Conservation (phyloP, 1,140 invertebrate genomes). For the Habropoda laboriosa region DNA sequence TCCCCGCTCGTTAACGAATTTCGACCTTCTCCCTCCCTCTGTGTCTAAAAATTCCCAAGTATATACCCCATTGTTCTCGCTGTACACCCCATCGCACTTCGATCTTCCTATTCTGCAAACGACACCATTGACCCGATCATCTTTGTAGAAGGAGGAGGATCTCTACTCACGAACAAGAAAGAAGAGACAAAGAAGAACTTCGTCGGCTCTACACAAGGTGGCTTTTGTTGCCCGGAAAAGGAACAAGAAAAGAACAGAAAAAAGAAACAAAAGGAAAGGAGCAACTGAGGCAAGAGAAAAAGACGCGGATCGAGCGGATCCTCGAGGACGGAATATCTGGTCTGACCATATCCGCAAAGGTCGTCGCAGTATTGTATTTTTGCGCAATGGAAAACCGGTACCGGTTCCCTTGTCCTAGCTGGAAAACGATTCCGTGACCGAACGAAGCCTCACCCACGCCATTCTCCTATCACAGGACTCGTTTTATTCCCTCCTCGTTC, state of each 20-base stretch:
- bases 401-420: constrained; percentile 39
- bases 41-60: background rate
- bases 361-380: constrained; percentile 73
- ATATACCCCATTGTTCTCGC: background rate
- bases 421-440: constrained; percentile 52
- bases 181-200: background rate
- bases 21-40: background rate
- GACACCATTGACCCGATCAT: constrained; percentile 6
- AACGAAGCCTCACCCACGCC: constrained; percentile 56
- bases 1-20: background rate
- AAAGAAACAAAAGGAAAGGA: background rate
- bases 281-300: constrained; percentile 19
- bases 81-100: background rate
- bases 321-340: constrained; percentile 64
- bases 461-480: background rate
- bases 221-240: constrained; percentile 1
- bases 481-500: background rate
- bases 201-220: background rate
- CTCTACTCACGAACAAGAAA: background rate
- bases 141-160: background rate
- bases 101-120: background rate
- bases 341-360: constrained; percentile 74
- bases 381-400: constrained; percentile 67
- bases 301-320: constrained; percentile 29
- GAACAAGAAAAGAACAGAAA: background rate